Evolutionary conservation across 2,888 invertebrate species (phyloP).

Genomic region (Sturmia bella): DNA sequence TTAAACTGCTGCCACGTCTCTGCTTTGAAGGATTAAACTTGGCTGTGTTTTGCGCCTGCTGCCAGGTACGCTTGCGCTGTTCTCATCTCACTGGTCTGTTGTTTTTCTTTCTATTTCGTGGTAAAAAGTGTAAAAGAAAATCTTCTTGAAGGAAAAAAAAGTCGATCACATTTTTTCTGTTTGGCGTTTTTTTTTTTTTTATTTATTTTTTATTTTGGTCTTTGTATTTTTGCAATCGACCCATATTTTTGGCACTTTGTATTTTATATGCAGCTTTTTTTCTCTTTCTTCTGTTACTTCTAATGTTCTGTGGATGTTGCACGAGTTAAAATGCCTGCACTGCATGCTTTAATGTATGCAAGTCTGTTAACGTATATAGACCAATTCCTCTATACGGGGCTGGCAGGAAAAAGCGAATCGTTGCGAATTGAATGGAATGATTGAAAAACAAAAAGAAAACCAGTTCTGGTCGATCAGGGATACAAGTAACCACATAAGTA

Average conservation of each 20-base stretch:
- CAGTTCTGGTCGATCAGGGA: conserved; percentile 59
- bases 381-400: conserved; percentile 57
- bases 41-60: conserved; percentile 25
- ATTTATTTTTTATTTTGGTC: too few relatives aligned
- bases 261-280: conserved; percentile 45
- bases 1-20: conserved; percentile 21
- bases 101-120: background rate
- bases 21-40: conserved; percentile 38
- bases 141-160: conserved; percentile 74
- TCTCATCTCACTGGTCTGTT: background rate
- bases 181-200: conserved; percentile 68
- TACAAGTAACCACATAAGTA: conserved; percentile 27
- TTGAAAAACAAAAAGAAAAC: too few relatives aligned
- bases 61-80: conserved; percentile 48
- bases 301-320: conserved; percentile 59
- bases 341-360: conserved; percentile 36
- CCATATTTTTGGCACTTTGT: conserved; percentile 76
- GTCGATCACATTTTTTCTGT: conserved; percentile 78
- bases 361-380: conserved; percentile 48
- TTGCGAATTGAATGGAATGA: conserved; percentile 54
- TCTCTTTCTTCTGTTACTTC: conserved; percentile 57
- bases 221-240: conserved; percentile 76
- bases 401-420: conserved; percentile 52
- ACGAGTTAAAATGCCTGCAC: conserved; percentile 52
- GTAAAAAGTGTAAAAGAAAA: conserved; percentile 63